Conservation (phyloP, 2,797 vertebrate species). For the Melanotaenia parkinsoni region DNA sequence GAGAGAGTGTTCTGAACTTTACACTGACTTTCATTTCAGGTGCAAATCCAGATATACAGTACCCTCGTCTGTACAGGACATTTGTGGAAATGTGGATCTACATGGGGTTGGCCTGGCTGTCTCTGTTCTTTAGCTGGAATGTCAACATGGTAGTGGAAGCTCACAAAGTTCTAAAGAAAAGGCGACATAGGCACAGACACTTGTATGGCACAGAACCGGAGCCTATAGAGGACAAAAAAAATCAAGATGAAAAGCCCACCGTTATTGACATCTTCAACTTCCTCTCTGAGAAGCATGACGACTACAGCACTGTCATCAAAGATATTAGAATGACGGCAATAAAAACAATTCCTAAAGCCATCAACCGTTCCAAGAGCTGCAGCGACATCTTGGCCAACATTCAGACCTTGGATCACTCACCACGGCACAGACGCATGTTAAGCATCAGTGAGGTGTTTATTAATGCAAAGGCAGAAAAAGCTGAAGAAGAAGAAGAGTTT, state of each 20-base stretch:
- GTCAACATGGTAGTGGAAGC: constrained; percentile 98
- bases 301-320: constrained; percentile 94
- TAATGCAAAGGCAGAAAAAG: neutral
- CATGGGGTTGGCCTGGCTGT: constrained; percentile 96
- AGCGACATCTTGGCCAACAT: constrained; percentile 76
- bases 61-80: constrained; percentile 90
- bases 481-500: constrained; percentile 15
- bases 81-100: constrained; percentile 96
- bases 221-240: constrained; percentile 45
- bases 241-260: constrained; percentile 59
- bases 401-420: constrained; percentile 80
- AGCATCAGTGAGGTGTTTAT: constrained; percentile 83
- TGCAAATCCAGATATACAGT: constrained; percentile 88
- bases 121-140: constrained; percentile 99
- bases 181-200: constrained; percentile 82
- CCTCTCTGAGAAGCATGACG: constrained; percentile 90
- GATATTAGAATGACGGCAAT: constrained; percentile 83
- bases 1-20: neutral
- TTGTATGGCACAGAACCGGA: constrained; percentile 78
- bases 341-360: constrained; percentile 49
- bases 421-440: constrained; percentile 68
- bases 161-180: constrained; percentile 94
- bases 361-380: constrained; percentile 79
- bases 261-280: constrained; percentile 93
- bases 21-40: constrained; percentile 77